Evolutionary conservation across 2,797 vertebrate genomes (phyloP), one percentile per base, ranked within the genome.

Genomic region (Nothura maculosa): DNA sequence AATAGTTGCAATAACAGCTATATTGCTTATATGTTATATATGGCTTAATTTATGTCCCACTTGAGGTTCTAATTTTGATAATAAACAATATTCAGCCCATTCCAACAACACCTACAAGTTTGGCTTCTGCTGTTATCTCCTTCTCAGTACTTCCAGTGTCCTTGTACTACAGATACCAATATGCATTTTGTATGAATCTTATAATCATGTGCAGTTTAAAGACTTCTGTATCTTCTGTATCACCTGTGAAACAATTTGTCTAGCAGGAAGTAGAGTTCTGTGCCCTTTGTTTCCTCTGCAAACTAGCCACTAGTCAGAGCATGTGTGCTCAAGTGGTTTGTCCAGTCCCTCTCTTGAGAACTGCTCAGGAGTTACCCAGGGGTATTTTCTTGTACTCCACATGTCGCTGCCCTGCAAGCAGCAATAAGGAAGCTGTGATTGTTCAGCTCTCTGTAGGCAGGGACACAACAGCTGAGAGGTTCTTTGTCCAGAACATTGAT

Each of bases 401-500:
- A 95, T 94, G 86, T 94, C 68, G 79, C 45, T 24, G 61, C 68
- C 60, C 91, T 74, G 58, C 74, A 27, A 83, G 75, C 38, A 80
- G 70, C 82, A 80, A 30, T 24, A 74, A 89, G 70, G 90, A 95
- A 72, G 85, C 93, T 40, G 85, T 72, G 36, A 62, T 52, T 7
- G 5, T 96, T 13, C 48, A 34, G 52, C 66, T 93, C 20, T 87
- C 45, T 2, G 92, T 81, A 55, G 76, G 76, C 21, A 68, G 62
- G 9, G 36, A 79, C 13, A 47, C 9, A 27, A 72, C 85, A 64
- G 43, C 76, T 20, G 90, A 88, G 81, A 93, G 89, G 68, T 75
- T 91, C 73, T 77, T 96, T 9, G 94, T 92, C 72, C 58, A 92
- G 76, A 96, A 45, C 58, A 45, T 66, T 43, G 38, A 36, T 40